Conservation (phyloP, 1,140 invertebrate species). For the Dreissena rostriformis region DNA sequence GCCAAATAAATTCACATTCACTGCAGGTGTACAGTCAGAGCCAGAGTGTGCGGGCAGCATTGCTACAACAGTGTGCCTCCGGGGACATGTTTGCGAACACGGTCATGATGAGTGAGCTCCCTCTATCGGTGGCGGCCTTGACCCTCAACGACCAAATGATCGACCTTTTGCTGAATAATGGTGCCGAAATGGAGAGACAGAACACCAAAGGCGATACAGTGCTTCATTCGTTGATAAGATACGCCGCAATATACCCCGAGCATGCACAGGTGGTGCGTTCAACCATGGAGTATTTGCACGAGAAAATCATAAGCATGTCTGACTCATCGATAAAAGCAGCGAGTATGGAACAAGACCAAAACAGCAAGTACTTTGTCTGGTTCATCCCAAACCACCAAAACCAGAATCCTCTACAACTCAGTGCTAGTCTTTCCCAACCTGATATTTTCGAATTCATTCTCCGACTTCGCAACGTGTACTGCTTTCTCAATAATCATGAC, state of each 20-base stretch:
- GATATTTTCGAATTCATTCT: slow-evolving; percentile 54
- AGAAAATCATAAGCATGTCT: slow-evolving; percentile 28
- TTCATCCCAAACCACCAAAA: slow-evolving; percentile 53
- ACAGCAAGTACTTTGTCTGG: slow-evolving; percentile 50
- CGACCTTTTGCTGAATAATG: slow-evolving; percentile 51
- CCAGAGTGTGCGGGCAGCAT: slow-evolving; percentile 20
- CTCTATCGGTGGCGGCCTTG: slow-evolving; percentile 63
- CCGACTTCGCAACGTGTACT: slow-evolving; percentile 58
- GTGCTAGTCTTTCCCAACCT: slow-evolving; percentile 29
- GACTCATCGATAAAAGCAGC: background rate
- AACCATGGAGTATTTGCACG: slow-evolving; percentile 46
- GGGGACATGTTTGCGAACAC: slow-evolving; percentile 61
- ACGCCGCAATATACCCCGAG: slow-evolving; percentile 59
- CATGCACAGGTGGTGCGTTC: background rate
- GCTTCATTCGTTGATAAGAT: slow-evolving; percentile 63
- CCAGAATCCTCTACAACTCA: slow-evolving; percentile 47
- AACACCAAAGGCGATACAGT: slow-evolving; percentile 66
- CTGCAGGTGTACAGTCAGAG: slow-evolving; percentile 14
- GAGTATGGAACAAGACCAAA: slow-evolving; percentile 55
- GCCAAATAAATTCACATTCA: too few species aligned
- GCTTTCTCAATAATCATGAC: slow-evolving; percentile 64
- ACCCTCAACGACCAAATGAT: slow-evolving; percentile 63
- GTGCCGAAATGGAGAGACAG: slow-evolving; percentile 52
- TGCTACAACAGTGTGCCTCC: slow-evolving; percentile 51
- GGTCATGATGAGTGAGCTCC: slow-evolving; percentile 69